Base-by-base conservation (phyloP, 2,113 vertebrate species). In the Phaethon lepturus region DNA sequence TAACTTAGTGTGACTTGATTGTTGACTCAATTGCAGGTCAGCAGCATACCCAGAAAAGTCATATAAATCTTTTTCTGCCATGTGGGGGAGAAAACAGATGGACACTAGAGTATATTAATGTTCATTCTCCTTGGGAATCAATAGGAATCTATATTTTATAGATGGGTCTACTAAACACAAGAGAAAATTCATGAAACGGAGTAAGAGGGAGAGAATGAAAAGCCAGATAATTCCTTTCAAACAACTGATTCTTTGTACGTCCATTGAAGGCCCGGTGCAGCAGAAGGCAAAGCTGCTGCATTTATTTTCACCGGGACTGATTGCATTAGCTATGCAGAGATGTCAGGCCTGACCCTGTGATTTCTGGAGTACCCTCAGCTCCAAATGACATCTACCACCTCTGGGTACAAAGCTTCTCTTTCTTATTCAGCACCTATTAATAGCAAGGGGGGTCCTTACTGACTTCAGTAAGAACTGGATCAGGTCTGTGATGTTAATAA, bases 81-180 rank as follows among this genome's bases (percentile, higher is more conserved):
- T 20, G 81, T 58, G 29, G 66, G 69, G 82, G 86, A 95, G 92
- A 93, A 66, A 90, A 95, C 78, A 96, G 86, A 95, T 74, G 62
- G 96, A 85, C 88, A 87, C 68, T 53, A 23, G 92, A 94, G 81
- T 72, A 26, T 94, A 90, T 88, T 84, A 79, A 80, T 95, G 95
- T 78, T 93, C 94, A 86, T 62, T 95, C 90, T 97, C 90, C 55
- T 58, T 19, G 90, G 91, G 96, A 97, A 97, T 98, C 97, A 96
- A 97, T 97, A 95, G 81, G 89, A 87, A 96, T 75, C 71, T 92
- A 93, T 96, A 96, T 97, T 97, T 97, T 95, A 97, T 96, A 97
- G 97, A 95, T 52, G 80, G 95, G 75, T 93, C 88, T 35, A 42
- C 77, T 93, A 93, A 91, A 93, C 83, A 91, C 8, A 60, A 75